Percentiles rank a stretch among this genome's conserved stretches.
These are phyloP conservation scores for Callipepla californica DNA, from an alignment of 2,113 vertebrate genomes.

Conservation along the genomic window DNA sequence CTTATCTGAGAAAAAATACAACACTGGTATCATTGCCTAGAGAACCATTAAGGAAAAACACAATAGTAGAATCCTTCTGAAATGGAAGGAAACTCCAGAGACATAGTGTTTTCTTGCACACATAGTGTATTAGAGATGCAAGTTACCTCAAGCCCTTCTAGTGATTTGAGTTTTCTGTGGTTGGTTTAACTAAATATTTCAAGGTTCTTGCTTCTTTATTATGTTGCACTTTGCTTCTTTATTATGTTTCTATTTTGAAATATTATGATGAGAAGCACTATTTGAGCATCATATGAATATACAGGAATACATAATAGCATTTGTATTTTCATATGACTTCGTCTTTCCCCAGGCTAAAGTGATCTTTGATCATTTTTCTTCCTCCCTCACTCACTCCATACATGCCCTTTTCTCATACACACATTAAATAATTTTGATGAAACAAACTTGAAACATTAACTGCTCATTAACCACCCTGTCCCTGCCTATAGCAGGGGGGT, in stretches of 20 bases:
- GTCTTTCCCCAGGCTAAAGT: background rate
- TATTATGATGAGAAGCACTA: background rate
- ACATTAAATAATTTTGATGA: background rate
- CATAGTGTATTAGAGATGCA: slow-evolving; percentile 50
- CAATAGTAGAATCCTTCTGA: slow-evolving; percentile 45
- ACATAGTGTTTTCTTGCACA: slow-evolving; percentile 5
- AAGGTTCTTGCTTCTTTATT: slow-evolving; percentile 38
- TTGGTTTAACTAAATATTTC: slow-evolving; percentile 53
- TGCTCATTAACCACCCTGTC: background rate
- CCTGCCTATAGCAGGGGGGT: no score
- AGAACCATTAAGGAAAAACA: slow-evolving; percentile 60
- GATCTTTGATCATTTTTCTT: background rate
- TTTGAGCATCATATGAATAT: background rate
- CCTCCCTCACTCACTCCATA: rapidly evolving
- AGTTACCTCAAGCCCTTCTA: slow-evolving; percentile 58
- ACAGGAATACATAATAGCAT: background rate
- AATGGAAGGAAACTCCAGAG: slow-evolving; percentile 23
- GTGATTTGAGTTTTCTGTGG: slow-evolving; percentile 55
- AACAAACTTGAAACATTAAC: background rate
- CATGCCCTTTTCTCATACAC: rapidly evolving
- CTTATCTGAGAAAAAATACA: background rate
- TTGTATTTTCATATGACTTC: background rate
- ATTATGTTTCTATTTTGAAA: slow-evolving; percentile 30
- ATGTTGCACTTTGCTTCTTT: background rate
- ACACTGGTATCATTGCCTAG: background rate